Evolutionary conservation across 2,888 invertebrate species (phyloP), one percentile per base, ranked within the genome.

Genomic region (Trachelus tabidus): DNA sequence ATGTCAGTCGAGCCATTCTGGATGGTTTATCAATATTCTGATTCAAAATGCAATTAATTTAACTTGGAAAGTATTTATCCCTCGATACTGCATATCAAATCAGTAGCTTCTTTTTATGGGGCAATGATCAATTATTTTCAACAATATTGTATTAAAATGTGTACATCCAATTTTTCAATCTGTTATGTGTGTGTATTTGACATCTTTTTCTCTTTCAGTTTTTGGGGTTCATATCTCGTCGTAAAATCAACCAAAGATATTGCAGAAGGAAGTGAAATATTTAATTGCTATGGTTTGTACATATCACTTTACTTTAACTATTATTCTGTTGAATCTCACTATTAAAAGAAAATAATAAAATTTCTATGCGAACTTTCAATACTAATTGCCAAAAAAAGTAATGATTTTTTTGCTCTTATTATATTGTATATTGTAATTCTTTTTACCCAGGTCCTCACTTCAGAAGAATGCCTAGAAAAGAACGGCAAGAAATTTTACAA

Each of bases 261-360:
- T 68, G 83, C 91, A 1, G 86, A 92, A 35, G 95, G 95, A 6
- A 94, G 94, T 15, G 96, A 98, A 92, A 94, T 98, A 81, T 94
- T 94, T 83, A 98, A 98, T 92, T 97, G 97, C 89, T 98, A 98
- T 91, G 96, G 96, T 93, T 86, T 78, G 84, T 83, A 34, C 76
- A 33, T 34, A 68, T 69, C 12, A 15, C 12, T 40, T 40, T 40
- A 40, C 37, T 40, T 40, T 4, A 40, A 40, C 15, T 40, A 40
- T 12, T 40, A 40, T 40, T 40, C 15, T 40, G 4, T 40, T 15
- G 12, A 40, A 15, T 40, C 1, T 15, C 37, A 40, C 37, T 40
- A 4, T 15, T 37, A 12, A 37, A 37, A 37, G 12, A 3, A 12
- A 12, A 12, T 34, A 15, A 37, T 12, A 37, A 37, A 37, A 73